Percentiles rank a stretch among this genome's conserved stretches.
phyloP scores from a whole-genome alignment of 2,888 invertebrate species.

The Leptura quadrifasciata region DNA sequence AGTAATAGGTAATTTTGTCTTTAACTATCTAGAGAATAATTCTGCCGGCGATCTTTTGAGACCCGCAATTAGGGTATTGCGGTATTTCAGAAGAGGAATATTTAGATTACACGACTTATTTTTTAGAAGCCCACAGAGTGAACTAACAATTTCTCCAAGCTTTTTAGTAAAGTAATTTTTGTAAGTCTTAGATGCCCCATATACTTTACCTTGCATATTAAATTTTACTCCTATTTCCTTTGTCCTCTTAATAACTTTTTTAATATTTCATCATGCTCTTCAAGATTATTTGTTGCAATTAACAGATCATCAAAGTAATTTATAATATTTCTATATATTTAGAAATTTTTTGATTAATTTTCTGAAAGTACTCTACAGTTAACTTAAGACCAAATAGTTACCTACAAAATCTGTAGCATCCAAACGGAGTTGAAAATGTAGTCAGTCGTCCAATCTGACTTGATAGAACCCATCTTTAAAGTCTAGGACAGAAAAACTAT shows the following conservation, averaged over 20 bases:
- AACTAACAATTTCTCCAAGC: slow-evolving; percentile 34
- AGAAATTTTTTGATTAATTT: neutral
- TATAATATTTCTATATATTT: neutral
- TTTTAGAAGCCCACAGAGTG: slow-evolving; percentile 42
- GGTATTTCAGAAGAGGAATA: slow-evolving; percentile 15
- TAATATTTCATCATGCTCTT: too few relatives aligned
- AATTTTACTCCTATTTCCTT: neutral
- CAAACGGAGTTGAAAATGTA: neutral
- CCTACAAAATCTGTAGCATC: neutral
- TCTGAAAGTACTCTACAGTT: neutral
- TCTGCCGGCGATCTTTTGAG: neutral
- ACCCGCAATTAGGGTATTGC: slow-evolving; percentile 11
- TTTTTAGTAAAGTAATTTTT: slow-evolving; percentile 44
- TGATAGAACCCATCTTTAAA: neutral
- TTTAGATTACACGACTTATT: slow-evolving; percentile 26
- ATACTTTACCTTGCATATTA: neutral
- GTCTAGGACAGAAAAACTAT: neutral
- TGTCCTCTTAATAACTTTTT: neutral
- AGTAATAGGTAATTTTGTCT: slow-evolving; percentile 1
- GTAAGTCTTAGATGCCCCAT: neutral
- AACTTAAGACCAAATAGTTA: neutral
- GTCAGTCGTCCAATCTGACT: neutral
- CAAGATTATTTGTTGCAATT: neutral
- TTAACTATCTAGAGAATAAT: neutral
- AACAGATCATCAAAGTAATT: neutral